A percentile compares a stretch with the other conserved stretches of the same genome.
Evolutionary conservation across 2,113 vertebrate species (phyloP).

Genomic region (Gymnogyps californianus): DNA sequence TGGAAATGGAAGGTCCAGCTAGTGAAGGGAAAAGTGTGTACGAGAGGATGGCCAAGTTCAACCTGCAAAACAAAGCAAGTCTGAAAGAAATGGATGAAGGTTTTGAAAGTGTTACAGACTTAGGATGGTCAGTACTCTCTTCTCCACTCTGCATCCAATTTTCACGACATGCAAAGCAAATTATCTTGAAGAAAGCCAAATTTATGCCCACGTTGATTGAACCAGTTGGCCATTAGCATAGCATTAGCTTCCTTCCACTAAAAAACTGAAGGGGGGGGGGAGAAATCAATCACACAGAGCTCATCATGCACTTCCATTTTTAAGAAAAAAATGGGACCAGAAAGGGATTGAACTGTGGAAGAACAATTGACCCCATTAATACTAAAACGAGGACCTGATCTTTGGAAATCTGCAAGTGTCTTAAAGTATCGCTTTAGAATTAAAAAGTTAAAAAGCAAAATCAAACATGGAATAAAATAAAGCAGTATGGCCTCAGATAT

Average conservation of each 20-base stretch:
- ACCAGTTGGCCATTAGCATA: not conserved
- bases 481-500: not conserved
- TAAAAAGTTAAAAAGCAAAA: not conserved
- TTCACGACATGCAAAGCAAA: not conserved
- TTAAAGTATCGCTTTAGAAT: not conserved
- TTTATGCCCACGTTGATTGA: not conserved
- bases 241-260: not conserved
- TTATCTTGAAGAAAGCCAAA: not conserved
- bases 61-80: not conserved
- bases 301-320: not conserved
- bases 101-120: not conserved
- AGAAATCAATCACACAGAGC: not conserved
- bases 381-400: not conserved
- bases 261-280: not conserved
- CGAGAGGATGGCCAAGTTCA: not conserved
- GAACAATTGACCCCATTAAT: not conserved
- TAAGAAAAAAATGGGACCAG: not conserved
- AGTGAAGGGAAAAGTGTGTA: not conserved
- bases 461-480: not conserved
- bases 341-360: not conserved
- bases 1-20: not conserved
- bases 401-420: not conserved
- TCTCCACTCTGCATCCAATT: not conserved
- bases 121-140: not conserved
- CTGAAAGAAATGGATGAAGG: not conserved